Conservation (phyloP, 2,888 invertebrate genomes). For the Dromius quadrimaculatus region DNA sequence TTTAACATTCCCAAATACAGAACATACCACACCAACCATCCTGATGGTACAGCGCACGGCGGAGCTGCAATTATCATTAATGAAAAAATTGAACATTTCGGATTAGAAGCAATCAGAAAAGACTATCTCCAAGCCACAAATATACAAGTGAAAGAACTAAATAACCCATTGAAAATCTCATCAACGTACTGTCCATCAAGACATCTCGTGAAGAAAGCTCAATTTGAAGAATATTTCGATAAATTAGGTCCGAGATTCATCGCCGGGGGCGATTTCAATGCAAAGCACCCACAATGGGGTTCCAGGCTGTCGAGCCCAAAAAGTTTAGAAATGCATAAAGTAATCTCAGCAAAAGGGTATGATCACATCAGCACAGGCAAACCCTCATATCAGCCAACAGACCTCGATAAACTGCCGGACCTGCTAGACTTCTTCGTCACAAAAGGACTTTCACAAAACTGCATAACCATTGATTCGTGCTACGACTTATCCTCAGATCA, state of each 20-base stretch:
- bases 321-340: not conserved
- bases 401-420: too few species aligned
- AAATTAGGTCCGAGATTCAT: constrained; percentile 51
- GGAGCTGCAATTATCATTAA: too few species aligned
- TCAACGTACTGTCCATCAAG: constrained; percentile 55
- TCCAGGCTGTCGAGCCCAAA: constrained; percentile 48
- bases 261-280: constrained; percentile 53
- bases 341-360: not conserved
- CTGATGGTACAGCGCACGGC: not conserved
- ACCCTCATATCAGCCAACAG: not conserved
- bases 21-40: not conserved
- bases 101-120: not conserved
- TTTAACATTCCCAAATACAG: not conserved
- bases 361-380: not conserved
- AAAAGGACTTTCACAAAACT: too few species aligned
- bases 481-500: too few species aligned
- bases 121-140: constrained; percentile 1
- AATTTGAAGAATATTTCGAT: constrained; percentile 46
- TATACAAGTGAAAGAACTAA: not conserved
- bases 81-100: constrained; percentile 4
- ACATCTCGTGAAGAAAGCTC: constrained; percentile 50
- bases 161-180: not conserved
- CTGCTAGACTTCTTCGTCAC: too few species aligned
- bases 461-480: too few species aligned
- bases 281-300: constrained; percentile 53